These are phyloP conservation scores for Sternarchorhynchus goeldii DNA, from an alignment of 2,797 vertebrate species.

Conservation along the genomic window DNA sequence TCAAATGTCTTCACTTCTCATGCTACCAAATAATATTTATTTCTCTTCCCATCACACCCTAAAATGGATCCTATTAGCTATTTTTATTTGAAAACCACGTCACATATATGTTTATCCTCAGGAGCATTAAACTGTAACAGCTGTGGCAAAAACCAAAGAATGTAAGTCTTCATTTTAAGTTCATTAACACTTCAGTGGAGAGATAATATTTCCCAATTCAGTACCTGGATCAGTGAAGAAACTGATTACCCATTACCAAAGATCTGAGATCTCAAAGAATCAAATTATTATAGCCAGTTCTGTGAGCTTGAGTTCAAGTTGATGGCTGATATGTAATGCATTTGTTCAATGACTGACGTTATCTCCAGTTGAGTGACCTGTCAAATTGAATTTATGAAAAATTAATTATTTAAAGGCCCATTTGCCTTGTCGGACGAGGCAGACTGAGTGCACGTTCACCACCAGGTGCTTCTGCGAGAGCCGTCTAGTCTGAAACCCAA, in stretches of 20 bases:
- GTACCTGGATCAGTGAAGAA: slow-evolving; percentile 11
- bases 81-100: no score
- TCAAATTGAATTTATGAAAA: slow-evolving; percentile 67
- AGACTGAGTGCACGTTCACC: slow-evolving; percentile 42
- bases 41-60: no score
- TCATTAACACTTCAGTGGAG: neutral
- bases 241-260: slow-evolving; percentile 20
- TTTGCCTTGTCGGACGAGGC: slow-evolving; percentile 64
- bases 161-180: neutral
- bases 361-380: slow-evolving; percentile 62
- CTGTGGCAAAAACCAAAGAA: no score
- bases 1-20: no score
- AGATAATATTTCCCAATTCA: neutral
- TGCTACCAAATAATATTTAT: no score
- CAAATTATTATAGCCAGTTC: slow-evolving; percentile 11
- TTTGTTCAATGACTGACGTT: slow-evolving; percentile 38
- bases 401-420: slow-evolving; percentile 75
- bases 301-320: slow-evolving; percentile 19
- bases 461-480: slow-evolving; percentile 59
- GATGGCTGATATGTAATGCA: slow-evolving; percentile 45
- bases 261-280: slow-evolving; percentile 23
- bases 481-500: slow-evolving; percentile 73
- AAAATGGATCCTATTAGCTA: no score
- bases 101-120: no score
- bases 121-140: no score